These are phyloP conservation scores for Ammospiza maritima DNA, from an alignment of 2,797 vertebrate species.

Conservation along the genomic window DNA sequence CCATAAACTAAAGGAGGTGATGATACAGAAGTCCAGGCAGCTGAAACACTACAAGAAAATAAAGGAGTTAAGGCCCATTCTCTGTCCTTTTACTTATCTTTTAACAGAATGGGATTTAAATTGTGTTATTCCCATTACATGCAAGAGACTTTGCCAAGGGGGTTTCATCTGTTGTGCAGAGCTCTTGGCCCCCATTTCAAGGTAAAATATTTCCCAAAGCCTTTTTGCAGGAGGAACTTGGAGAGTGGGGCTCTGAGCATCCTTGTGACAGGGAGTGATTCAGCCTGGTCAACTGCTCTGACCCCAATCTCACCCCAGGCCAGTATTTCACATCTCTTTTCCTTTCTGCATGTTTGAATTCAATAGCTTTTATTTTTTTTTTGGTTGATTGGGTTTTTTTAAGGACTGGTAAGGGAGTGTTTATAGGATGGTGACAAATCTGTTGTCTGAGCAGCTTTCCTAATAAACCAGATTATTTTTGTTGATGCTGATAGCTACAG, in stretches of 20 bases:
- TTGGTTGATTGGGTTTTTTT: background rate
- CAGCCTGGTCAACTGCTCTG: background rate
- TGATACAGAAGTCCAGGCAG: background rate
- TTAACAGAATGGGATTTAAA: background rate
- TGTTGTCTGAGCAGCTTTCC: background rate
- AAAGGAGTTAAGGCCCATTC: background rate
- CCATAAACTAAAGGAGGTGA: background rate
- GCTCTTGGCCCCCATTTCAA: background rate
- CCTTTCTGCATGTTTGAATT: background rate
- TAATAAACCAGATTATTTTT: background rate
- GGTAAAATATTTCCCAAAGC: background rate
- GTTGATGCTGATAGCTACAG: background rate
- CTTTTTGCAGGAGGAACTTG: background rate
- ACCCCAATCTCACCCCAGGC: background rate
- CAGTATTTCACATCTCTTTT: background rate
- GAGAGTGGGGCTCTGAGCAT: background rate
- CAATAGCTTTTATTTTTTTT: background rate
- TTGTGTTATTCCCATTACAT: background rate
- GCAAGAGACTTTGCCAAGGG: background rate
- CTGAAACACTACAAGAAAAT: background rate
- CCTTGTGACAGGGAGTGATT: background rate
- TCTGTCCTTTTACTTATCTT: background rate
- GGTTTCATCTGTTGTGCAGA: background rate
- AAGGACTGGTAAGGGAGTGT: background rate
- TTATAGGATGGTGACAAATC: background rate